Base-by-base conservation (phyloP, 2,888 invertebrate genomes). In the Azorinus chamasolen region DNA sequence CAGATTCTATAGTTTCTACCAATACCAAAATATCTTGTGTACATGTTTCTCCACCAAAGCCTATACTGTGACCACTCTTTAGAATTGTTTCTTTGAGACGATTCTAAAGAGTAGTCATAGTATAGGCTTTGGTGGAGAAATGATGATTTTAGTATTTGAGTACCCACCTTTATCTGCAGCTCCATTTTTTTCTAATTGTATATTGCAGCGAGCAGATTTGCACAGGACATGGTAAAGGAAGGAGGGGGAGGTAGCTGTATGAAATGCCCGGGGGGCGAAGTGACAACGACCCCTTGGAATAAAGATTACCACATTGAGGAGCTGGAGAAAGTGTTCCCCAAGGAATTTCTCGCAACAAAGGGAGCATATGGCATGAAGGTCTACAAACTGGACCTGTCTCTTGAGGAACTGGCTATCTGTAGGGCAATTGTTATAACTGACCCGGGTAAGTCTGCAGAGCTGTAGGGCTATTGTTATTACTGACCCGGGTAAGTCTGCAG, bases 181-280 rank as follows among this genome's bases (percentile, higher is more conserved):
- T n/a, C n/a, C n/a, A n/a, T n/a, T n/a, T n/a, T n/a, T n/a, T n/a
- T n/a, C n/a, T 32, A 10, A 32, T 10, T 32, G 32, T 32, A 32
- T 45, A n/a, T 66, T 65, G 37, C 70, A 76, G 76, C 57, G 0
- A 46, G 55, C 2, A 25, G 76, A n/a, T 77, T 77, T 51, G 76
- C 90, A 54, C 84, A 45, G 6, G 85, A 87, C 20, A 83, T 84
- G 57, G 85, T 86, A 63, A 83, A 84, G 25, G 85, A 27, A 83
- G 59, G 62, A 50, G 0, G 84, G 16, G 20, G 50, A 18, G 50
- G 22, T 32, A 32, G 10, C 32, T 32, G 32, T 32, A 32, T 32
- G 5, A 32, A 10, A 4, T 32, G 32, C 10, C 32, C 32, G 10
- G 32, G 10, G 32, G 10, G 32, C n/a, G 27, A 57, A 4, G 69